Conservation (phyloP, 1,140 invertebrate species). For the Trichomalopsis sarcophagae region DNA sequence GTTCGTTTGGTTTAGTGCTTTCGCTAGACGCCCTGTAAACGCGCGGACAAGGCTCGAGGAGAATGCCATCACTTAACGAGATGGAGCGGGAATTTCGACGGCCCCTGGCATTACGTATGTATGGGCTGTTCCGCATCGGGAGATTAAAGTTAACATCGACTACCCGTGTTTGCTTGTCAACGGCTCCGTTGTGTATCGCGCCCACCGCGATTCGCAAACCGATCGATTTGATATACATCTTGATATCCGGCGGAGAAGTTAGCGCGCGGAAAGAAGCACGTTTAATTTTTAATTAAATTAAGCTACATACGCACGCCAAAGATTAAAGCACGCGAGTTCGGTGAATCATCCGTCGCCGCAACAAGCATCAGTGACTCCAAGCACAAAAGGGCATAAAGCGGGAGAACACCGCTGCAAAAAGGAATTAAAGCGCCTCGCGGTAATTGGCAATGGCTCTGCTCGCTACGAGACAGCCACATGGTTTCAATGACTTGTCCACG, state of each 20-base stretch:
- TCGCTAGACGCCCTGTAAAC: constrained; percentile 40
- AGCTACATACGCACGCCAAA: background rate
- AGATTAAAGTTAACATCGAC: background rate
- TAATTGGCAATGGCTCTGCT: constrained; percentile 42
- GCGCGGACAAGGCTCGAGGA: constrained; percentile 9
- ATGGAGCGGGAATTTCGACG: constrained; percentile 30
- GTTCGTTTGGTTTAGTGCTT: constrained; percentile 69
- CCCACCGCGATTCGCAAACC: too few relatives aligned
- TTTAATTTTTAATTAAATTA: constrained; percentile 15
- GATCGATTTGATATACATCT: background rate
- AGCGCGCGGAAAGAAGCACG: background rate
- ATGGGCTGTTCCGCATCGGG: background rate
- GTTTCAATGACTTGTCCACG: constrained; percentile 64
- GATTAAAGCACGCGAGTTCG: background rate
- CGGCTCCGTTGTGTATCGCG: background rate
- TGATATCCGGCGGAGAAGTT: too few relatives aligned
- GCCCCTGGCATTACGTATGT: background rate
- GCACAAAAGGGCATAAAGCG: background rate
- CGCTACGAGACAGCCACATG: constrained; percentile 51
- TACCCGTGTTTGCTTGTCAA: background rate
- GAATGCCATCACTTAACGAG: constrained; percentile 40
- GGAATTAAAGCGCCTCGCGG: constrained; percentile 43
- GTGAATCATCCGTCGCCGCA: constrained; percentile 4
- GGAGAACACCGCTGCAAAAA: constrained; percentile 12
- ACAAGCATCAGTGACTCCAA: background rate